These are phyloP conservation scores for Coelopa frigida DNA, from an alignment of 1,140 invertebrate species.

Conservation along the genomic window DNA sequence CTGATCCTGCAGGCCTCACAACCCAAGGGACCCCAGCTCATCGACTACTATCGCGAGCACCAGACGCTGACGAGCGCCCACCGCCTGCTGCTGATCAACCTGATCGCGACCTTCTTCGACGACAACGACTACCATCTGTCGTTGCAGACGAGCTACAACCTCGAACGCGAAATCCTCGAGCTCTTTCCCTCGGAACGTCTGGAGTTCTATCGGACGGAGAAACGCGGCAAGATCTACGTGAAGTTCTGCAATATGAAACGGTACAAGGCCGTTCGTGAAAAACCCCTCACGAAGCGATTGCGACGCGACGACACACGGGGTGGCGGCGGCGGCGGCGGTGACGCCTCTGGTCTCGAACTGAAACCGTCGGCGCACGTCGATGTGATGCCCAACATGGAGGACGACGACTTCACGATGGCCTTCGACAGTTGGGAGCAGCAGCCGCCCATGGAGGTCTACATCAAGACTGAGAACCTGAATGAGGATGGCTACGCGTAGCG, in stretches of 20 bases:
- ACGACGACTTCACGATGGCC: too few species aligned
- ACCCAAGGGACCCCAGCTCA: slow-evolving; percentile 17
- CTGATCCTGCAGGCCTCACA: slow-evolving; percentile 18
- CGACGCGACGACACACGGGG: too few species aligned
- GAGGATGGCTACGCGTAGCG: too few species aligned
- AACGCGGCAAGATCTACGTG: slow-evolving; percentile 37
- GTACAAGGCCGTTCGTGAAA: too few species aligned
- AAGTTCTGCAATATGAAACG: slow-evolving; percentile 39
- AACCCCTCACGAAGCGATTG: too few species aligned
- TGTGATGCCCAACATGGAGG: too few species aligned
- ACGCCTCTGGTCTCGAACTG: too few species aligned
- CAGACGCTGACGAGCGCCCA: slow-evolving; percentile 25
- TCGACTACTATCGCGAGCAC: slow-evolving; percentile 24
- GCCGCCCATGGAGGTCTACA: too few species aligned
- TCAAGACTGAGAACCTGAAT: too few species aligned
- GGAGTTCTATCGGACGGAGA: slow-evolving; percentile 33
- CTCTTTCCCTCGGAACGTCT: slow-evolving; percentile 31
- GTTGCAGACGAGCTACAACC: slow-evolving; percentile 28
- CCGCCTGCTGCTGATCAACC: slow-evolving; percentile 26
- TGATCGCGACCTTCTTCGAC: slow-evolving; percentile 36
- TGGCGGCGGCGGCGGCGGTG: too few species aligned
- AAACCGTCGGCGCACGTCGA: too few species aligned
- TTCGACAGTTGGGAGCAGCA: too few species aligned
- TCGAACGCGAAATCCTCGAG: slow-evolving; percentile 33
- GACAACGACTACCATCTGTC: slow-evolving; percentile 33